A percentile compares a stretch with the other conserved stretches of the same genome.
Conservation (phyloP, 2,888 invertebrate species). For the Saturnia japonica region DNA sequence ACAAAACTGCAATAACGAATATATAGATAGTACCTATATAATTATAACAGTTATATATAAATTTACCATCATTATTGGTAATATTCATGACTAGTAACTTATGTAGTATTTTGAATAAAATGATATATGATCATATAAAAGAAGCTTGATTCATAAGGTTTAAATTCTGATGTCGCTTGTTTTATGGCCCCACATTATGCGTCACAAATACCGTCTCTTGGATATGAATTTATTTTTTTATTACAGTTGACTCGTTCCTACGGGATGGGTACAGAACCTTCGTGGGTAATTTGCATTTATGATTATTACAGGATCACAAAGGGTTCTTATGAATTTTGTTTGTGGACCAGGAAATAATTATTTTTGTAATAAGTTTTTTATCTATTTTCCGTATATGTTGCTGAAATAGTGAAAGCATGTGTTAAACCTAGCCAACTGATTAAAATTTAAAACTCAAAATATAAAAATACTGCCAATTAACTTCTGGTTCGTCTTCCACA, state of each 20-base stretch:
- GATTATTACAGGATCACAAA: constrained; percentile 18
- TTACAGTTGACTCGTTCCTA: constrained; percentile 32
- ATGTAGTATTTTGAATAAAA: too few relatives aligned
- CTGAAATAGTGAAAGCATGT: not conserved
- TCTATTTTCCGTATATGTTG: not conserved
- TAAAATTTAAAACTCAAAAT: not conserved
- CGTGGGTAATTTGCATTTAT: constrained; percentile 26
- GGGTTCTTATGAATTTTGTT: constrained; percentile 15
- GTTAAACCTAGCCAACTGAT: not conserved
- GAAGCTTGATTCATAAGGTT: too few relatives aligned
- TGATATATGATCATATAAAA: too few relatives aligned
- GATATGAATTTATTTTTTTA: constrained; percentile 40
- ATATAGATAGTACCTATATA: too few relatives aligned
- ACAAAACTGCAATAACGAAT: too few relatives aligned
- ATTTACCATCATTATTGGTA: too few relatives aligned
- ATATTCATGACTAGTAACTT: too few relatives aligned
- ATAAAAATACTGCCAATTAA: not conserved
- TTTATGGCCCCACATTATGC: constrained; percentile 29
- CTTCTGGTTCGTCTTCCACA: not conserved
- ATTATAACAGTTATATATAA: too few relatives aligned
- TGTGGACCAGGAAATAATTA: constrained; percentile 2
- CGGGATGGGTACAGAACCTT: constrained; percentile 23
- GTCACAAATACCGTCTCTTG: constrained; percentile 33
- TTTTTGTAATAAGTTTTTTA: not conserved
- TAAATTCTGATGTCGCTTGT: not conserved